Base-by-base conservation (phyloP, 2,113 vertebrate species). In the Emydocephalus ijimae region DNA sequence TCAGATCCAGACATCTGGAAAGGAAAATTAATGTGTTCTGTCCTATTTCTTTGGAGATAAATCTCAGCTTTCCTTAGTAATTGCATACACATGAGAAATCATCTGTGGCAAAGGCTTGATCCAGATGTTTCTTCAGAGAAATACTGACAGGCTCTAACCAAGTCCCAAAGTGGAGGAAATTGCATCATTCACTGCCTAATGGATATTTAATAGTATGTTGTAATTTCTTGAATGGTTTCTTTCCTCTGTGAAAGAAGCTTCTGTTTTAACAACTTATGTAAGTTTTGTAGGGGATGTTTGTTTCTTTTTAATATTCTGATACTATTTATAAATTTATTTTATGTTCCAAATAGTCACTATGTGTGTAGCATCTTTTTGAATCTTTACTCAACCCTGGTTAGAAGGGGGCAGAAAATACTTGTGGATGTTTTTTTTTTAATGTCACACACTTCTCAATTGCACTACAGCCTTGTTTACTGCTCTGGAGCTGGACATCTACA, bases 61-160 rank as follows among this genome's bases (percentile, higher is more conserved):
- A 87, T 91, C 61, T 45, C 86, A 39, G 29, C 57, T 45, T 88
- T 64, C 34, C 43, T 52, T 74, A 50, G 26, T 61, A 59, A 29
- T 29, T 14, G 34, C 74, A 39, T 91, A 34, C 54, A 89, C 12
- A 61, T 45, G 85, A 87, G 90, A 85, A 59, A 29, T 34, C 87
- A 89, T 89, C 50, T 34, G 50, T 93, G 87, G 64, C 9, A 43
- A 89, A 91, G n/a, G 89, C 23, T 21, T 15, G n/a, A 85, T 45
- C 12, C 87, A 93, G 90, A 89, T 93, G 90, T 89, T 91, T n/a
- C 43, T 52, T 57, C 43, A 59, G 29, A 57, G 57, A 21, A 57
- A 7, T 85, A 87, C 85, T 89, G 5, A n/a, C 4, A 88, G n/a
- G 8, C 1, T 93, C 92, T 5, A 85, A 3, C 21, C 15, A 18